Evolutionary conservation across 2,113 vertebrate genomes (phyloP).

Genomic region (Nannospalax galili): DNA sequence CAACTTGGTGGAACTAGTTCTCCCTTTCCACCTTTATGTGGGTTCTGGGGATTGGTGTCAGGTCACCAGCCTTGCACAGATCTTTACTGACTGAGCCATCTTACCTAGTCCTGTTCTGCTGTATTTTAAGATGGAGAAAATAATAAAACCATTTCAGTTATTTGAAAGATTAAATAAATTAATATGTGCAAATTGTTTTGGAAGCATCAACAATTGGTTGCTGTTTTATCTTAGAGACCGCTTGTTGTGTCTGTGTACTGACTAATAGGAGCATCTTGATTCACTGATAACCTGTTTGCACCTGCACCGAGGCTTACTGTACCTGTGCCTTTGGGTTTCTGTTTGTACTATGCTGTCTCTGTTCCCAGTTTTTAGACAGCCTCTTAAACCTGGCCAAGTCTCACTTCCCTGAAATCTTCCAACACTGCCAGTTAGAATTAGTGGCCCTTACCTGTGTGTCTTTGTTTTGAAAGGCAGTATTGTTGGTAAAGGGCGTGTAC

Average conservation of each 20-base stretch:
- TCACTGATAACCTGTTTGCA: not conserved
- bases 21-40: not conserved
- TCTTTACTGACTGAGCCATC: not conserved
- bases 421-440: not conserved
- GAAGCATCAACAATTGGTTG: not conserved
- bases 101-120: not conserved
- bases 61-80: not conserved
- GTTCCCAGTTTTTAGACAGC: not conserved
- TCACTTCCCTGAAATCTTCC: not conserved
- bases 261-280: not conserved
- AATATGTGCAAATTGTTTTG: not conserved
- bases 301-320: not conserved
- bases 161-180: not conserved
- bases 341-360: not conserved
- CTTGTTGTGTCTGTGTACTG: not conserved
- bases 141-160: not conserved
- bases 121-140: not conserved
- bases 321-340: not conserved
- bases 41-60: not conserved
- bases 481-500: not conserved
- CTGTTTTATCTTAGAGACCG: not conserved
- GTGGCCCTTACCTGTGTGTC: not conserved
- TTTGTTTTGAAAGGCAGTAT: not conserved
- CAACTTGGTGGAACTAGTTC: not conserved
- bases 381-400: not conserved